Base-by-base conservation (phyloP, 2,888 invertebrate genomes). In the Drosophila peninsularis region DNA sequence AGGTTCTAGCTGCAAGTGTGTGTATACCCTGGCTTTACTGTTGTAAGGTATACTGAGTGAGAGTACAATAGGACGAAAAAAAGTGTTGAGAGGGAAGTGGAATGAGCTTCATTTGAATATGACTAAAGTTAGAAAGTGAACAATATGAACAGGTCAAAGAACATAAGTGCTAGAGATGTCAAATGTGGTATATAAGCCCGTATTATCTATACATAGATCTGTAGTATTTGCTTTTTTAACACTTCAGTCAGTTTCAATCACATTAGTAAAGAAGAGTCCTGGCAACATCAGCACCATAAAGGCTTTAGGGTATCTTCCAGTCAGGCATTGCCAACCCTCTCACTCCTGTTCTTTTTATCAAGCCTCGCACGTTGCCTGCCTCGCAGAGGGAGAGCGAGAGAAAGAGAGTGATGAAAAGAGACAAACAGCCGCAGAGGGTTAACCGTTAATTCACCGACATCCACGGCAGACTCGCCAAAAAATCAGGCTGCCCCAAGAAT, bases 381-480 rank as follows among this genome's bases (percentile, higher is more conserved):
- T 17, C 10, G 2, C 24, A 30, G 21, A 3, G 5, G 0, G 32
- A 49, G 19, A 14, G 14, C 14, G 14, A 49, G 32, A 9, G 19
- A 19, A 17, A 32, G 32, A 34, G 32, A 14, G 24, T 24, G 49
- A 9, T 13, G 19, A 3, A 24, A 5, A 7, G 24, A 24, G 27
- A 44, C 5, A 27, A 13, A 34, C 14, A 19, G 11, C n/a, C 13
- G 24, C 24, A 11, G 24, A 52, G 52, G 53, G 42, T 47, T 62
- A 64, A 82, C 82, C 76, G 82, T 82, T 82, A 80, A 71, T 82
- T 72, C 73, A 78, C 81, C 88, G 75, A 76, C 71, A 83, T 78
- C 53, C 70, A 71, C 53, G 52, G 14, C 69, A 70, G 65, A 66
- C 63, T 72, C 36, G 77, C 68, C 80, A 80, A 78, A 71, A 45